Conservation (phyloP, 2,113 vertebrate species). For the Tichodroma muraria region DNA sequence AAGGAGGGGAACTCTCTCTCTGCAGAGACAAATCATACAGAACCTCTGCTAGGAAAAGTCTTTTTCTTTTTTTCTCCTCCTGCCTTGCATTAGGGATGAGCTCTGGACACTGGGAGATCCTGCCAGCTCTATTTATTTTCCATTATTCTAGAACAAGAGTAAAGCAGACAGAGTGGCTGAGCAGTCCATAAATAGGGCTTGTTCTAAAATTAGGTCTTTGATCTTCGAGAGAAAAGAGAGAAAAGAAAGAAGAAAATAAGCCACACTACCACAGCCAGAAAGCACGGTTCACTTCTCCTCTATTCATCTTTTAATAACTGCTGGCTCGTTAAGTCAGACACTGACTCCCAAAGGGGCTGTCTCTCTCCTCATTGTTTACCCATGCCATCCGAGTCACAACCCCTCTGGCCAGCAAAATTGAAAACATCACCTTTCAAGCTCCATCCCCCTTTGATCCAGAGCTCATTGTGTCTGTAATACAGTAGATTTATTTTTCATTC, state of each 20-base stretch:
- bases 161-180: not conserved
- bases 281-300: constrained; percentile 48
- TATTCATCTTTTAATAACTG: constrained; percentile 55
- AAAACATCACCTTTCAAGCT: constrained; percentile 55
- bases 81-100: not conserved
- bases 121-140: not conserved
- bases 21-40: not conserved
- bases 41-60: not conserved
- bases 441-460: constrained; percentile 53
- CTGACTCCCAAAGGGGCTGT: constrained; percentile 30
- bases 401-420: constrained; percentile 50
- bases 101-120: not conserved
- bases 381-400: constrained; percentile 34
- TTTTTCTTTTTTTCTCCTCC: not conserved
- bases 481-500: constrained; percentile 46
- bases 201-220: constrained; percentile 58
- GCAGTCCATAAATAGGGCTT: constrained; percentile 28
- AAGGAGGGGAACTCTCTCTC: not conserved
- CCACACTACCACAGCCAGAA: not conserved
- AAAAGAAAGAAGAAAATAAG: constrained; percentile 35
- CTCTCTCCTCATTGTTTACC: constrained; percentile 53
- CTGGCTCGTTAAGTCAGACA: constrained; percentile 50
- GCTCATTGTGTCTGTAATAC: constrained; percentile 55
- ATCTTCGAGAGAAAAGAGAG: constrained; percentile 13
- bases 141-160: not conserved